These are phyloP conservation scores for Struthidea cinerea DNA, from an alignment of 2,113 vertebrate genomes.

Conservation along the genomic window DNA sequence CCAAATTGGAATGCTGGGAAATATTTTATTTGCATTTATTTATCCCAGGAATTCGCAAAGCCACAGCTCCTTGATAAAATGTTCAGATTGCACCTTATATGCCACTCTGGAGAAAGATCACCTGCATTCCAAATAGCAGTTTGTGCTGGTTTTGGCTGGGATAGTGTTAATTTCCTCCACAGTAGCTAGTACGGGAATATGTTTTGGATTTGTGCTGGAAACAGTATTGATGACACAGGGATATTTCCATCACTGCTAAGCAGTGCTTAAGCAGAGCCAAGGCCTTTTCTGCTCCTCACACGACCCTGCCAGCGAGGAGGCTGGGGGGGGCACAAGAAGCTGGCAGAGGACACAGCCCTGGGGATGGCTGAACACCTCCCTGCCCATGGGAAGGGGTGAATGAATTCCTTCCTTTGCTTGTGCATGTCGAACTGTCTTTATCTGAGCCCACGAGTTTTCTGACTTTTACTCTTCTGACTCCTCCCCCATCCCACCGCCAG, in stretches of 20 bases:
- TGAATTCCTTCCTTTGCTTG: not conserved
- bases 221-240: not conserved
- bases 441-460: not conserved
- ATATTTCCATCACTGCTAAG: not conserved
- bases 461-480: not conserved
- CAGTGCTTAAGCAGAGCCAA: not conserved
- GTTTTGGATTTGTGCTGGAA: not conserved
- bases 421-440: too few relatives aligned
- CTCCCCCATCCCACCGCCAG: too few relatives aligned
- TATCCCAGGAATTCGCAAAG: not conserved
- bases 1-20: not conserved
- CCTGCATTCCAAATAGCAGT: not conserved
- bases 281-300: not conserved
- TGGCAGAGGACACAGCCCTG: not conserved
- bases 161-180: not conserved
- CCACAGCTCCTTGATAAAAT: not conserved
- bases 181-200: too few relatives aligned
- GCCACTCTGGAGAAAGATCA: not conserved
- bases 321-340: not conserved
- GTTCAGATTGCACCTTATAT: not conserved
- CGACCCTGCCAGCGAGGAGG: not conserved
- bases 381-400: not conserved
- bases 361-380: not conserved
- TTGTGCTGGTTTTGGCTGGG: not conserved
- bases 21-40: not conserved